These are phyloP conservation scores for Ichneumoninae sp. DNA, from an alignment of 2,888 invertebrate species.

Conservation along the genomic window DNA sequence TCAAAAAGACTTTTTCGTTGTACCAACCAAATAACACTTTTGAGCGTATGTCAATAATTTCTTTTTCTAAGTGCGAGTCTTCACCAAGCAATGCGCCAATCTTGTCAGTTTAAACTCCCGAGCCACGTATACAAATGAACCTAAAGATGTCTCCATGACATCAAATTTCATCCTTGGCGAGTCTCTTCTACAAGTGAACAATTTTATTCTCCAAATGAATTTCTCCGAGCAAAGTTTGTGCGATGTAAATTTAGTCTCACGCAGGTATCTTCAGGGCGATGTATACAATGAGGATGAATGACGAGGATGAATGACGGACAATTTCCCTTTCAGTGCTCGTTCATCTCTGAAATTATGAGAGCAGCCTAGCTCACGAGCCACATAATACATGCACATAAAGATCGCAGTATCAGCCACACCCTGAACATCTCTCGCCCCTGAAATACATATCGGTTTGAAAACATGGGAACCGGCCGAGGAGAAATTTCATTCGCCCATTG, in stretches of 20 bases:
- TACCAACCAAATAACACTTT: too few species aligned
- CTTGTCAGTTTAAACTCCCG: neutral
- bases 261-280: too few species aligned
- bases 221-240: too few species aligned
- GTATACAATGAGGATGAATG: neutral
- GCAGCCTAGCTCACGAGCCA: neutral
- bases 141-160: too few species aligned
- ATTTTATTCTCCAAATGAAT: too few species aligned
- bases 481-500: neutral
- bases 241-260: too few species aligned
- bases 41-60: too few species aligned
- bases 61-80: too few species aligned
- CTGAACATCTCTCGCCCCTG: neutral
- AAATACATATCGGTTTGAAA: conserved; percentile 1
- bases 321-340: neutral
- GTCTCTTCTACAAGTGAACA: too few species aligned
- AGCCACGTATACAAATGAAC: neutral
- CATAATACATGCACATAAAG: conserved; percentile 1
- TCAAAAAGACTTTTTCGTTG: too few species aligned
- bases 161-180: too few species aligned
- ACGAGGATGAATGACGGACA: neutral
- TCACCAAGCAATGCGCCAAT: neutral
- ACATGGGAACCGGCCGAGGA: neutral
- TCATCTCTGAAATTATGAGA: conserved; percentile 5
- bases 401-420: conserved; percentile 10